A percentile compares a stretch with the other conserved stretches of the same genome.
These are phyloP conservation scores for Gymnarchus niloticus DNA, from an alignment of 2,113 vertebrate species.

Conservation along the genomic window DNA sequence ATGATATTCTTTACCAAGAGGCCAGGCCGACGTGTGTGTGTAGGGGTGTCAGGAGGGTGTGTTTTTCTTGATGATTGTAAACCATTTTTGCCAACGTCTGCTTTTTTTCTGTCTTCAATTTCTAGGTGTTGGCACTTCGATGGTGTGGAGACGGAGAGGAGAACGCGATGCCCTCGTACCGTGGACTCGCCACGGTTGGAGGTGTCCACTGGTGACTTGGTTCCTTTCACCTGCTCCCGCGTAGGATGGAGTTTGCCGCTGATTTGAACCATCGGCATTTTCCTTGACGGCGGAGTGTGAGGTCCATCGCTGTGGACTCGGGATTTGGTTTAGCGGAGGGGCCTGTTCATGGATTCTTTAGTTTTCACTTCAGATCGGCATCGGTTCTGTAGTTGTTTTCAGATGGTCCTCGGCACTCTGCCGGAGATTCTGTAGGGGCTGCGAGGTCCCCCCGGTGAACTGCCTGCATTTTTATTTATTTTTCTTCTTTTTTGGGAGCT, in stretches of 20 bases:
- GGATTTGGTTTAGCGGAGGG: constrained; percentile 42
- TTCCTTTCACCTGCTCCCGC: constrained; percentile 47
- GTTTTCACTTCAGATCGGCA: constrained; percentile 31
- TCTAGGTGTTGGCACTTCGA: constrained; percentile 55
- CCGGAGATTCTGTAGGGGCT: constrained; percentile 45
- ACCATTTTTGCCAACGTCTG: constrained; percentile 49
- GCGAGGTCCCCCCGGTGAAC: constrained; percentile 28
- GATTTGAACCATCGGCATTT: constrained; percentile 15
- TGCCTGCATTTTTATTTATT: constrained; percentile 20
- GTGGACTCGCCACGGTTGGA: constrained; percentile 39
- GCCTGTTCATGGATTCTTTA: constrained; percentile 44
- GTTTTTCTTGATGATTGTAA: constrained; percentile 34
- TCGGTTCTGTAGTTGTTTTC: constrained; percentile 34
- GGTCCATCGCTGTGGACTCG: constrained; percentile 43
- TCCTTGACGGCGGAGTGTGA: background rate
- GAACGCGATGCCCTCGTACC: constrained; percentile 23
- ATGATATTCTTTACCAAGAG: constrained; percentile 24
- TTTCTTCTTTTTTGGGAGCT: constrained; percentile 36
- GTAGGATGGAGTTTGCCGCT: constrained; percentile 36
- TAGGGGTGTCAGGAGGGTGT: background rate
- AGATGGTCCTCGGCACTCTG: constrained; percentile 22
- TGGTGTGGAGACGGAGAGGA: constrained; percentile 44
- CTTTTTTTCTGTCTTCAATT: constrained; percentile 45
- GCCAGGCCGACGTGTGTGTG: background rate
- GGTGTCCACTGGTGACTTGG: constrained; percentile 46